phyloP scores from a whole-genome alignment of 2,797 vertebrate genomes.

The Salarias fasciatus region DNA sequence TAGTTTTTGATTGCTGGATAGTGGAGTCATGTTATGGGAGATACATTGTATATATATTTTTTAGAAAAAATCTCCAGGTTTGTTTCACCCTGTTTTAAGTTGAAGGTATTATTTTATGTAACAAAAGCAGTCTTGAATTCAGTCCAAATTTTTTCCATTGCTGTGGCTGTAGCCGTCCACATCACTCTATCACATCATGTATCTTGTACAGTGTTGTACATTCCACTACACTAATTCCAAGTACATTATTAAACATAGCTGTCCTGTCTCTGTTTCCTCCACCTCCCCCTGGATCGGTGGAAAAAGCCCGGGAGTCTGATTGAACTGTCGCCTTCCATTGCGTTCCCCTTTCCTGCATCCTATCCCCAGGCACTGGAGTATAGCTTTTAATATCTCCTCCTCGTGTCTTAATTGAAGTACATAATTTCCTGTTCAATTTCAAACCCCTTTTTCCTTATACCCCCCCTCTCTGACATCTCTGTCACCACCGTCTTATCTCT shows the following conservation, averaged over 20 bases:
- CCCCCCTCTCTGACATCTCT: constrained; percentile 62
- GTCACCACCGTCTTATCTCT: constrained; percentile 76
- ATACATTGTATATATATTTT: background rate
- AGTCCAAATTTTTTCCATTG: constrained; percentile 3
- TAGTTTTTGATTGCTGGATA: background rate
- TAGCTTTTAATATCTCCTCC: constrained; percentile 78
- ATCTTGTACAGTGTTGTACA: constrained; percentile 53
- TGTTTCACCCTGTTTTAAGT: constrained; percentile 4
- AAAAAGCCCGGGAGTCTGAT: constrained; percentile 64
- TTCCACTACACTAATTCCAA: constrained; percentile 63
- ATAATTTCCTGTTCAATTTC: constrained; percentile 81
- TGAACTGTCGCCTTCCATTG: constrained; percentile 76
- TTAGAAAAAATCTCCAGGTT: constrained; percentile 22
- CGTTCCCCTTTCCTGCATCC: constrained; percentile 60
- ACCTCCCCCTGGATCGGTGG: constrained; percentile 1
- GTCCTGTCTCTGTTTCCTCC: constrained; percentile 36
- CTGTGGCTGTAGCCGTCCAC: constrained; percentile 12
- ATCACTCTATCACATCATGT: constrained; percentile 37
- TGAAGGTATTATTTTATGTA: constrained; percentile 9
- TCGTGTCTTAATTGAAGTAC: constrained; percentile 80
- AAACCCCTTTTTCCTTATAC: constrained; percentile 24
- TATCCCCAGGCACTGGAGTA: constrained; percentile 72
- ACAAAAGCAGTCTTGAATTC: constrained; percentile 5
- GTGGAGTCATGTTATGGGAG: background rate
- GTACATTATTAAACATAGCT: constrained; percentile 69